These are phyloP conservation scores for Addax nasomaculatus DNA, from an alignment of 2,113 vertebrate genomes.

Conservation along the genomic window DNA sequence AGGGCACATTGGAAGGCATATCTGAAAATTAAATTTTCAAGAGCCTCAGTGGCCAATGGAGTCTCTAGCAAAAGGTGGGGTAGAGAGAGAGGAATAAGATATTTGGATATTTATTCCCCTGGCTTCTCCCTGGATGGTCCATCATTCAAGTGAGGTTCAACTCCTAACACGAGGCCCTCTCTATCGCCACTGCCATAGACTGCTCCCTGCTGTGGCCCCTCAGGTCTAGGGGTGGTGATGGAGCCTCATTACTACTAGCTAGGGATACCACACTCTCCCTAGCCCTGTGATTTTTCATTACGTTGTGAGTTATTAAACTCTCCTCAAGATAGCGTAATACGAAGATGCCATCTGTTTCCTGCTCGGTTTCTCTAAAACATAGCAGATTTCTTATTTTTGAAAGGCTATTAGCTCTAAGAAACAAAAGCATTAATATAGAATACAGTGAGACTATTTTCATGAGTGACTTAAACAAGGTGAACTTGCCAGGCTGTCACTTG, in stretches of 20 bases:
- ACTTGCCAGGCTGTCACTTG: not conserved
- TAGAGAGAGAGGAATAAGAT: not conserved
- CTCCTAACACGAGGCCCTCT: not conserved
- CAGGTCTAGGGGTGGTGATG: not conserved
- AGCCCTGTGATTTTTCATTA: not conserved
- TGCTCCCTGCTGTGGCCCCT: not conserved
- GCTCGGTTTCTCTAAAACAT: not conserved
- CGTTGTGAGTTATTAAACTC: conserved; percentile 8
- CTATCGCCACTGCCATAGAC: not conserved
- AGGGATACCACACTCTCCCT: not conserved
- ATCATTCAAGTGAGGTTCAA: not conserved
- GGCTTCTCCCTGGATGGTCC: not conserved
- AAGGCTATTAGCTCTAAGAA: not conserved
- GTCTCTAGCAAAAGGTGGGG: not conserved
- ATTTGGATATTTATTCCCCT: not conserved
- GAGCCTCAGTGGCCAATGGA: not conserved
- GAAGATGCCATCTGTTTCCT: not conserved
- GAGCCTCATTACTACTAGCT: not conserved
- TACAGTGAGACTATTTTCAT: not conserved
- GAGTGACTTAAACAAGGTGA: not conserved
- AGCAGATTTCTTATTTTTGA: not conserved
- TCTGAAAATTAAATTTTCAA: not conserved
- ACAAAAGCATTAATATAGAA: not conserved
- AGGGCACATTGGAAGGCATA: not conserved
- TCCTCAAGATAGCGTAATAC: not conserved